phyloP scores from a whole-genome alignment of 2,888 invertebrate species.

The Conops quadrifasciatus region DNA sequence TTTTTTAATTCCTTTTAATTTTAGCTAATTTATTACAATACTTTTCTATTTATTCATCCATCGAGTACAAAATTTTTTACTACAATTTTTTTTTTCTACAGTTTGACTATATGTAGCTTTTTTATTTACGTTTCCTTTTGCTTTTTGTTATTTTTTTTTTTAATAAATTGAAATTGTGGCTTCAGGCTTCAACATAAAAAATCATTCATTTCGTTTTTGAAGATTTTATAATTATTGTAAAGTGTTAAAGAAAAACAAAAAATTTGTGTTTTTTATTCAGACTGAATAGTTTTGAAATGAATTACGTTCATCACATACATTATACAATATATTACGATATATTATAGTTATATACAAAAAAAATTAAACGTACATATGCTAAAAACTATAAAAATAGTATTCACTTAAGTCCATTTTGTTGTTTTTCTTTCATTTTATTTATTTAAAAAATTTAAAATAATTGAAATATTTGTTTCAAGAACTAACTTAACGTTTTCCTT shows the following conservation, averaged over 20 bases:
- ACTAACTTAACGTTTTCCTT: not conserved
- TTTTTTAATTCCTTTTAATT: conserved; percentile 6
- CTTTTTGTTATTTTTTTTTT: not conserved
- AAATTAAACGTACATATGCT: too few relatives aligned
- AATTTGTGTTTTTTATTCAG: not conserved
- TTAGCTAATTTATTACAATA: conserved; percentile 15
- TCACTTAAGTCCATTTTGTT: too few relatives aligned
- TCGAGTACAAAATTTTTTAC: conserved; percentile 13
- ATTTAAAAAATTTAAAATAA: not conserved
- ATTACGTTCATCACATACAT: too few relatives aligned
- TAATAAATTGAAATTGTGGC: not conserved
- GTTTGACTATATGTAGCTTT: conserved; percentile 8
- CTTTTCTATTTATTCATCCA: not conserved
- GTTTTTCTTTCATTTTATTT: too few relatives aligned
- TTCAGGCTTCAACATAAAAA: not conserved
- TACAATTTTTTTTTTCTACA: conserved; percentile 15
- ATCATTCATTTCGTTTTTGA: too few relatives aligned
- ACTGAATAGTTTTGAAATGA: too few relatives aligned
- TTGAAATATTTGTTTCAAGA: not conserved
- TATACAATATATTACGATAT: too few relatives aligned
- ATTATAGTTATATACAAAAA: too few relatives aligned
- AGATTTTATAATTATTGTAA: not conserved
- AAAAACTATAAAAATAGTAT: too few relatives aligned
- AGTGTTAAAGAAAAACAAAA: not conserved
- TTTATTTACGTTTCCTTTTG: not conserved